phyloP scores from a whole-genome alignment of 2,888 invertebrate genomes.

The Platerodrilus igneus region DNA sequence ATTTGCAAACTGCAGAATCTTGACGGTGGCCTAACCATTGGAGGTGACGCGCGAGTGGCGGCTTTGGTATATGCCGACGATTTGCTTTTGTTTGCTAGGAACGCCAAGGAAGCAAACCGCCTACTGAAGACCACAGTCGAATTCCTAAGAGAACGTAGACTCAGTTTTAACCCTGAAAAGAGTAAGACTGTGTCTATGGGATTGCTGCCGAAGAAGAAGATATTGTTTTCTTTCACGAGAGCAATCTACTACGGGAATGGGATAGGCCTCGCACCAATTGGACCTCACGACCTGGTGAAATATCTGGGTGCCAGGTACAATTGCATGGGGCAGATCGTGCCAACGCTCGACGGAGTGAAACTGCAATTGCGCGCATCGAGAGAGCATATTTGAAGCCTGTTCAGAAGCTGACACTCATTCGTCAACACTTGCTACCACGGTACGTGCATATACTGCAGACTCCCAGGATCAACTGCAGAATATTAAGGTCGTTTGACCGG shows the following conservation, averaged over 20 bases:
- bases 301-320: background rate
- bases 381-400: background rate
- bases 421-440: no score
- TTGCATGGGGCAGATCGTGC: background rate
- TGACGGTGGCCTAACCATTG: constrained; percentile 5
- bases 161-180: constrained; percentile 15
- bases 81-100: constrained; percentile 14
- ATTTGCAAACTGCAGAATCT: constrained; percentile 4
- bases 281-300: constrained; percentile 4
- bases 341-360: background rate
- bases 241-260: constrained; percentile 12
- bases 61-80: constrained; percentile 25
- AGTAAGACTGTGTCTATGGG: constrained; percentile 17
- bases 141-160: constrained; percentile 15
- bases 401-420: background rate
- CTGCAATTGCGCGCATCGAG: background rate
- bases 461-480: no score
- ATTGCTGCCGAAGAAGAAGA: constrained; percentile 20
- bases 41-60: constrained; percentile 4
- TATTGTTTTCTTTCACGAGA: constrained; percentile 11
- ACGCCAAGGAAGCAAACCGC: constrained; percentile 5
- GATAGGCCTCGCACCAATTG: constrained; percentile 8
- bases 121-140: constrained; percentile 8
- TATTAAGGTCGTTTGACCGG: no score
- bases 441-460: no score